Base-by-base conservation (phyloP, 2,888 invertebrate genomes). In the Heliconius charithonia region DNA sequence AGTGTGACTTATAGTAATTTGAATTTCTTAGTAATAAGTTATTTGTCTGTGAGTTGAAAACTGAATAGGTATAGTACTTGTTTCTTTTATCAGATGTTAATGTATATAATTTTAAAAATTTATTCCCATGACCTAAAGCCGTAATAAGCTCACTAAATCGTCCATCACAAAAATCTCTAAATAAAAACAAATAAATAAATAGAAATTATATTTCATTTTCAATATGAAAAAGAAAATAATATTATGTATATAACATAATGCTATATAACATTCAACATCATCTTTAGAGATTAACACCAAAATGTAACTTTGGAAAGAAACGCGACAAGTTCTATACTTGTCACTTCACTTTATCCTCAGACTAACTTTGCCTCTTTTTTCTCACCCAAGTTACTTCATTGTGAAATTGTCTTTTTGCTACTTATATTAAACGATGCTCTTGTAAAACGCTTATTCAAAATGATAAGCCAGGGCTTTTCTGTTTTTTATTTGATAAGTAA, bases 321-420 rank as follows among this genome's bases (percentile, higher is more conserved):
- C 45, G 77, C 63, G 71, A 65, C 71, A 65, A 77, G 51, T 56
- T 65, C 51, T 32, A 22, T 19, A 73, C 56, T 73, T 67, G 73
- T 73, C 51, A 67, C 73, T 27, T 73, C 72, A 73, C 29, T 51
- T 65, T 51, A 77, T 77, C 45, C 70, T 25, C 29, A 71, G 70
- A 69, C 51, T 65, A 63, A 77, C 63, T 77, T 71, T 19, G n/a
- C 51, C 41, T 72, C 59, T 72, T 59, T 71, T 72, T 72, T 72
- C 72, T 59, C 72, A 72, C 56, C 37, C n/a, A 72, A 72, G n/a
- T 72, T 59, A 72, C 37, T 72, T 72, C 56, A 72, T 59, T 59
- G 56, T 72, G 56, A 59, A 37, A 56, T 72, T 72, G 59, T 59
- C 72, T 72, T 59, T 72, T 72, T 59, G 72, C 59, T 72, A 72